Percentiles rank a stretch among this genome's conserved stretches.
phyloP scores from a whole-genome alignment of 2,797 vertebrate species.

The Spea hammondii region DNA sequence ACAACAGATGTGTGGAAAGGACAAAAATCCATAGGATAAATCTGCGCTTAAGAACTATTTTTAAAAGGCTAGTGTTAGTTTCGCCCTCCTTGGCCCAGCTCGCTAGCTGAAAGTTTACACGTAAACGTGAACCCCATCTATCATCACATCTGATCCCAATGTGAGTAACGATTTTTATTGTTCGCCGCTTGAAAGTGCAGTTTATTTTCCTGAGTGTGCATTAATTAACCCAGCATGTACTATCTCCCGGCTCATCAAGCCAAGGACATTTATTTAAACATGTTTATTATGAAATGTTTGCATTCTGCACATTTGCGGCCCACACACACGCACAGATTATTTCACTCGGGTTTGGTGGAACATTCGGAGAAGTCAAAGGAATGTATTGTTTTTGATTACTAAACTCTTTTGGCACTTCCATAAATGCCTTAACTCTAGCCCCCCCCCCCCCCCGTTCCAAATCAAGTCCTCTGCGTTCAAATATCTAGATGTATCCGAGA shows the following conservation, averaged over 20 bases:
- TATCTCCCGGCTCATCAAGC: slow-evolving; percentile 91
- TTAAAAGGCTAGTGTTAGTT: slow-evolving; percentile 58
- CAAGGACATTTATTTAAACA: slow-evolving; percentile 97
- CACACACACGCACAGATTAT: slow-evolving; percentile 99
- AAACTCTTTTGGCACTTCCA: slow-evolving; percentile 71
- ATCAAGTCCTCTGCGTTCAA: slow-evolving; percentile 60
- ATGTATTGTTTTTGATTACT: slow-evolving; percentile 99
- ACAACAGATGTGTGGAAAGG: slow-evolving; percentile 66
- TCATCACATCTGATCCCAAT: slow-evolving; percentile 84
- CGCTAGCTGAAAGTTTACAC: slow-evolving; percentile 58
- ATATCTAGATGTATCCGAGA: slow-evolving; percentile 48
- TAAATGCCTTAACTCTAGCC: slow-evolving; percentile 54
- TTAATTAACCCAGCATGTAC: slow-evolving; percentile 98
- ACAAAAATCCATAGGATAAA: slow-evolving; percentile 63
- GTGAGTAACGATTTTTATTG: slow-evolving; percentile 90
- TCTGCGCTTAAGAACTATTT: slow-evolving; percentile 55
- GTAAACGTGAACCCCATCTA: slow-evolving; percentile 68
- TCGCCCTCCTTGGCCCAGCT: slow-evolving; percentile 58
- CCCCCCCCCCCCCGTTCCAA: slow-evolving; percentile 40
- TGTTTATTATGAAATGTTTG: slow-evolving; percentile 99
- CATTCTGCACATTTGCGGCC: slow-evolving; percentile 91
- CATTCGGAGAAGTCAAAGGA: slow-evolving; percentile 86
- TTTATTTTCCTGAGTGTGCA: slow-evolving; percentile 95
- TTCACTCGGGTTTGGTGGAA: slow-evolving; percentile 86
- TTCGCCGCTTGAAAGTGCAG: slow-evolving; percentile 86